Percentiles rank a stretch among this genome's conserved stretches.
Evolutionary conservation across 2,113 vertebrate species (phyloP).

Genomic region (Cisticola juncidis): DNA sequence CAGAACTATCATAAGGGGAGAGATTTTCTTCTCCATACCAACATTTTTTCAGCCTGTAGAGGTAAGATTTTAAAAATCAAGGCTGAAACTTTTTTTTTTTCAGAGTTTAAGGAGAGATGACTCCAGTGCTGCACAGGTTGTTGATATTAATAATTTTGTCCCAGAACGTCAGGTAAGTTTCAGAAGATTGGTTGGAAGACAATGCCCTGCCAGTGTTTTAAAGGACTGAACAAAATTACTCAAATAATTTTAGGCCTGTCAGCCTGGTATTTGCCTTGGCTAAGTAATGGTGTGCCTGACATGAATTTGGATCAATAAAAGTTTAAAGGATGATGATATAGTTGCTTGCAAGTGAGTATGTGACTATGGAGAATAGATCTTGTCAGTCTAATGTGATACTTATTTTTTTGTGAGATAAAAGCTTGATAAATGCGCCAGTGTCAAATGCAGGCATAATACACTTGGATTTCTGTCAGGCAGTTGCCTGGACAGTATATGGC

Average conservation of each 20-base stretch:
- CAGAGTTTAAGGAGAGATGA: not conserved
- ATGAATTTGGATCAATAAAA: not conserved
- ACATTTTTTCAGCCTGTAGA: not conserved
- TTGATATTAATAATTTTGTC: not conserved
- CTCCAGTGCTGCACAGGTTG: not conserved
- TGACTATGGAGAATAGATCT: not conserved
- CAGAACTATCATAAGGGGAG: not conserved
- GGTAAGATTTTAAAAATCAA: not conserved
- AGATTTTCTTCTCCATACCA: not conserved
- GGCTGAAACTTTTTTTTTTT: not conserved
- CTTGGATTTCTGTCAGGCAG: not conserved
- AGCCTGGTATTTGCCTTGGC: constrained; percentile 5
- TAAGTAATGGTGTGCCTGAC: not conserved
- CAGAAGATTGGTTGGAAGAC: not conserved
- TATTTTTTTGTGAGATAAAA: not conserved
- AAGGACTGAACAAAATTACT: not conserved
- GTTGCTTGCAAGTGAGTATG: not conserved
- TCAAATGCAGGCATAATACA: not conserved
- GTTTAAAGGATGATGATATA: not conserved
- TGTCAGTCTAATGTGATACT: not conserved
- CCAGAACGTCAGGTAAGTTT: not conserved
- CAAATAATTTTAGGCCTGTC: constrained; percentile 7
- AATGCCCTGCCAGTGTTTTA: not conserved
- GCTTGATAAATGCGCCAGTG: not conserved
- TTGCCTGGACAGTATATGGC: not conserved